Base-by-base conservation (phyloP, 2,113 vertebrate species). In the Chaetura pelagica region DNA sequence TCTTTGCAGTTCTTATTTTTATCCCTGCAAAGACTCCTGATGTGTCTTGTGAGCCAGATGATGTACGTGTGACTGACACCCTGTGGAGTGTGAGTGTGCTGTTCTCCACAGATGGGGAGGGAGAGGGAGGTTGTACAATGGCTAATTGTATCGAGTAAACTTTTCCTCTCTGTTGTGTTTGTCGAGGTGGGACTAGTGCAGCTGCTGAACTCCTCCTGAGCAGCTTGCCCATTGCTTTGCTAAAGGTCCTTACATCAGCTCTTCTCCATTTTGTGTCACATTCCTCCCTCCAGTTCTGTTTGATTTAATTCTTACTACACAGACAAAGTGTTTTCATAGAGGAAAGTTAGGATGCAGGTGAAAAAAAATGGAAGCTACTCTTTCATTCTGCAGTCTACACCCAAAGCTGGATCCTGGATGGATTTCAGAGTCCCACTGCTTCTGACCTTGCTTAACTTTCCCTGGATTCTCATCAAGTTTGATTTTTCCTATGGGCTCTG, bases 1-100 rank as follows among this genome's bases (percentile, higher is more conserved):
- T 77, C 57, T 77, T 83, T 49, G 38, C 71, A 42, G 9, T 51
- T 86, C 42, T 92, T 90, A 59, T 90, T 78, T 94, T 84, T 67
- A 35, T 85, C 30, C 20, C 22, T 92, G 52, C 59, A 55, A 94
- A 94, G 51, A 29, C 63, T 90, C 51, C 75, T 86, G 52, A 61
- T 61, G 23, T 35, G 42, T 67, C 64, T 64, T 90, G 64, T 87
- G 77, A 89, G 62, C 84, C 91, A 14, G 52, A 72, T 0, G 4
- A 68, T 26, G 59, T 55, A 38, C 0, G 0, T 89, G 69, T 81
- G 86, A 68, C 73, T 71, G 64, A 57, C 64, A 78, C 68, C 13
- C 20, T 76, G 23, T 35, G 3, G 2, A 27, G 10, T 89, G 68
- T 81, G 55, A 75, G 38, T 32, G 20, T 64, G 34, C 57, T 84